A percentile compares a stretch with the other conserved stretches of the same genome.
phyloP scores from a whole-genome alignment of 2,888 invertebrate species.

The Odontomyia ornata region DNA sequence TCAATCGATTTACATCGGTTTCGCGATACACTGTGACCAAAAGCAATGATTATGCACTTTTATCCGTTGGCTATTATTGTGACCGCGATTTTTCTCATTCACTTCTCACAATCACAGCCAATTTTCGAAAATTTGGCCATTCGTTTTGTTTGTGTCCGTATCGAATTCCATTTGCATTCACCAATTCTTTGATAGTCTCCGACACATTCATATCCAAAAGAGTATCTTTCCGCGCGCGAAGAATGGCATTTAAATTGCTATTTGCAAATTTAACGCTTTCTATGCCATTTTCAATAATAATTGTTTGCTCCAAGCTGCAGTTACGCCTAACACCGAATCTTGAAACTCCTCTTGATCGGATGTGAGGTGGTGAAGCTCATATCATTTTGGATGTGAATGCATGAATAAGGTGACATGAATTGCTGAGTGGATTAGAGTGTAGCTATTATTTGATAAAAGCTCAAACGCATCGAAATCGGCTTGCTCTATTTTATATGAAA shows the following conservation, averaged over 20 bases:
- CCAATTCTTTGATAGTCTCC: neutral
- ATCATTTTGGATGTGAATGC: no score
- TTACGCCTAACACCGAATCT: conserved; percentile 17
- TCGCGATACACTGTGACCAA: neutral
- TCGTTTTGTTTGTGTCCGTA: conserved; percentile 16
- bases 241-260: conserved; percentile 32
- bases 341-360: neutral
- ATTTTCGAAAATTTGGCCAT: conserved; percentile 18
- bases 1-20: conserved; percentile 25
- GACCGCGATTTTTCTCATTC: neutral
- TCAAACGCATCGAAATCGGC: no score
- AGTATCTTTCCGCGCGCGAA: neutral
- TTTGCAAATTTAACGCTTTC: conserved; percentile 40
- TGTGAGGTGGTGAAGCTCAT: neutral
- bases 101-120: neutral
- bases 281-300: conserved; percentile 25
- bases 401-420: no score
- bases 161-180: conserved; percentile 35
- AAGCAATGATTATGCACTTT: conserved; percentile 40
- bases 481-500: no score
- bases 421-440: no score
- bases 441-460: no score
- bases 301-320: conserved; percentile 8
- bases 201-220: neutral
- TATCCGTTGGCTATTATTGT: neutral